Base-by-base conservation (phyloP, 2,797 vertebrate genomes). In the Acropternis orthonyx region DNA sequence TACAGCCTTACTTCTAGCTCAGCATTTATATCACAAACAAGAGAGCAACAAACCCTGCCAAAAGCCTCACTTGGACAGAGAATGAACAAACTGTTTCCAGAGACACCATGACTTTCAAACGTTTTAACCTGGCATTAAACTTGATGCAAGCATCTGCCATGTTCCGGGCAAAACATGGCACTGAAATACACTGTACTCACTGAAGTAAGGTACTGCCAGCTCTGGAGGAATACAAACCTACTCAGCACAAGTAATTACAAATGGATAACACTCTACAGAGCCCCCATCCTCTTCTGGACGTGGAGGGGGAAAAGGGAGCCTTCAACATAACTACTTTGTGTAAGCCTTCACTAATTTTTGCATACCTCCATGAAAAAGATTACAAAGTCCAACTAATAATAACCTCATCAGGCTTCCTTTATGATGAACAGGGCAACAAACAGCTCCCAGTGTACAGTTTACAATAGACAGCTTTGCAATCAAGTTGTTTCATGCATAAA, bases 71-170 rank as follows among this genome's bases (percentile, higher is more conserved):
- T 68, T 89, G 61, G 43, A 77, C 62, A 91, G 69, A 80, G 73
- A 89, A 65, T 19, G 12, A 88, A 63, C 9, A 43, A 94, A 75
- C 28, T 41, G 24, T 41, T 93, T 78, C 55, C 62, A 91, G 92
- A 93, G 72, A 58, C 62, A 72, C 44, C 4, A 36, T 0, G 1
- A 46, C 48, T 82, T 85, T 85, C 49, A 87, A 92, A 86, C n/a
- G 59, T 71, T 92, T 92, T 83, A 93, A 91, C 91, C 86, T 88
- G 86, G 75, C 75, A 88, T 43, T 78, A 89, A 85, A 92, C 36
- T 77, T 51, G 49, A 91, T 75, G 43, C 46, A 77, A 68, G 26
- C 72, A 94, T 78, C 84, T 93, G 89, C 43, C 16, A 23, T 2
- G 2, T 61, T 95, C 85, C 75, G 78, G 58, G 68, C 43, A 95